Evolutionary conservation across 2,888 invertebrate species (phyloP), one percentile per base, ranked within the genome.

Genomic region (Cheilosia urbana): DNA sequence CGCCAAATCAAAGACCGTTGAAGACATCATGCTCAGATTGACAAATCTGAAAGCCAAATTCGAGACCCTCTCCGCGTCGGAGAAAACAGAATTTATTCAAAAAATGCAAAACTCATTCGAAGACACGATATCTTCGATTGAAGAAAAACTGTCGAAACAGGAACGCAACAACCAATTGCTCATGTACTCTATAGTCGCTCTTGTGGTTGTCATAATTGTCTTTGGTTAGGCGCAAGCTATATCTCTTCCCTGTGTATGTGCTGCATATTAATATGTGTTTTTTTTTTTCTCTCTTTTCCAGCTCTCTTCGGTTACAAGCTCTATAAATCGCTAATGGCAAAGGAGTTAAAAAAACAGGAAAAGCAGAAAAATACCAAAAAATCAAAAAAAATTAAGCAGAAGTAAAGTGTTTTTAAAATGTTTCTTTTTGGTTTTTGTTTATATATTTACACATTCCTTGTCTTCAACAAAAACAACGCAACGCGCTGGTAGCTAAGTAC

Each of bases 261-360:
- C 7, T 24, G 30, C 24, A 17, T 72, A 57, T 45, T 19, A 21
- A 24, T 2, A 24, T 2, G 6, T 51, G 19, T 49, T 62, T 0
- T 55, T 42, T 53, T 0, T 37, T 66, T 87, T 88, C 87, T 89
- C 51, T 63, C 66, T 89, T 79, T 95, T 95, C 9, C 94, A 97
- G 97, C 95, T 82, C 96, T 97, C 93, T 96, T 97, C 92, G 96
- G 96, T 84, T 97, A 96, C 93, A 97, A 96, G 92, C 93, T 98
- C 68, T 96, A 96, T 93, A 95, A 95, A 92, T 96, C 96, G 71
- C 93, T 97, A 88, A 94, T 94, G 88, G 96, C 96, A 30, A 96
- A 96, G 90, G 95, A 97, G 89, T 92, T 93, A 82, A 96, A 95
- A 89, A 94, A 94, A 87, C 96, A 97, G 90, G 97, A 97, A 89